Percentiles rank a stretch among this genome's conserved stretches.
Evolutionary conservation across 2,888 invertebrate genomes (phyloP).

Genomic region (Lordiphosa andalusiaca): DNA sequence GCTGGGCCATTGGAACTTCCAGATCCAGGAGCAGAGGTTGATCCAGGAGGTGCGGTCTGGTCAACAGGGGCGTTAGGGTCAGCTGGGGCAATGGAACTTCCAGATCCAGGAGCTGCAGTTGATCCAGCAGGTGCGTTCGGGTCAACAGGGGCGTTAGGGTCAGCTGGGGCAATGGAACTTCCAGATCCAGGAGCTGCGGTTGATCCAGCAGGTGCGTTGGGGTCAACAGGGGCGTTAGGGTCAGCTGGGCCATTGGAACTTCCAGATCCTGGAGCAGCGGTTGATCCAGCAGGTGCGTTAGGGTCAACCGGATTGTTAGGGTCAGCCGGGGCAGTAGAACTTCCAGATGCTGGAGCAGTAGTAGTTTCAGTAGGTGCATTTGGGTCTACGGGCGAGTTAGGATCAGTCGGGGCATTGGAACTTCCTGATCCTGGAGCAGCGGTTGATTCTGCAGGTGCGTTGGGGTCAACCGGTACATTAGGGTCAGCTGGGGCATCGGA

Average conservation of each 20-base stretch:
- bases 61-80: constrained; percentile 19
- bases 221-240: constrained; percentile 25
- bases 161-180: neutral
- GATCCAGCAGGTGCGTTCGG: neutral
- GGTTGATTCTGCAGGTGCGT: constrained; percentile 12
- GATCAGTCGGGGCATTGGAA: constrained; percentile 17
- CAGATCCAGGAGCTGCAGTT: constrained; percentile 1
- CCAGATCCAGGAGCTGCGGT: constrained; percentile 3
- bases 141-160: neutral
- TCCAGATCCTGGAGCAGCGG: constrained; percentile 16
- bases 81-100: constrained; percentile 13
- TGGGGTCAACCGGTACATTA: constrained; percentile 20
- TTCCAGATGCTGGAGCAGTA: constrained; percentile 5
- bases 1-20: constrained; percentile 9
- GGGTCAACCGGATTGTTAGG: constrained; percentile 20
- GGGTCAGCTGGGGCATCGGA: constrained; percentile 23
- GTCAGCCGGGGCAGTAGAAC: constrained; percentile 18
- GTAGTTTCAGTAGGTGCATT: constrained; percentile 3
- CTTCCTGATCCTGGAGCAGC: neutral
- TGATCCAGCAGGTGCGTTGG: constrained; percentile 20
- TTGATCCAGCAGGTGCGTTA: neutral
- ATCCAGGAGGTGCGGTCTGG: constrained; percentile 16
- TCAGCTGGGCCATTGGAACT: neutral
- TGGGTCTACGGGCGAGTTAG: no score
- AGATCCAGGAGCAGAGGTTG: constrained; percentile 10